A percentile compares a stretch with the other conserved stretches of the same genome.
phyloP scores from a whole-genome alignment of 2,797 vertebrate species.

The Myotis daubentonii region DNA sequence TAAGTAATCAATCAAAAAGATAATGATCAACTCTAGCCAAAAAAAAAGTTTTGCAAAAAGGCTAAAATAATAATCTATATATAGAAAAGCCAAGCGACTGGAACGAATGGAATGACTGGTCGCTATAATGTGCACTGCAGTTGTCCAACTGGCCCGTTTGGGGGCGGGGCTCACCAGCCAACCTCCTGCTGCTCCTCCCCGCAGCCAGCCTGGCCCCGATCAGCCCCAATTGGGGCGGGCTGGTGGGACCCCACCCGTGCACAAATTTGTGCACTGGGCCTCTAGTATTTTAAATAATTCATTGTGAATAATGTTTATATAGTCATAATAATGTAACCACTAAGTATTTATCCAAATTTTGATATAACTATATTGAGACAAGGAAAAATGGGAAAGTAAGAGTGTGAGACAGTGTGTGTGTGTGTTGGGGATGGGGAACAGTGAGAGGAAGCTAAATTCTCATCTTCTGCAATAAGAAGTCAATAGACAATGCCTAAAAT shows the following conservation, averaged over 20 bases:
- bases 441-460: not conserved
- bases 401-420: not conserved
- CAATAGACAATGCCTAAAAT: not conserved
- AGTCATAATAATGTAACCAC: not conserved
- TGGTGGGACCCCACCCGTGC: too few relatives aligned
- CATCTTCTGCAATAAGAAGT: not conserved
- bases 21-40: not conserved
- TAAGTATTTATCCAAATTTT: slow-evolving; percentile 7
- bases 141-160: too few relatives aligned
- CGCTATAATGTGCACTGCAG: too few relatives aligned
- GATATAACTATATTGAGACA: not conserved
- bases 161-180: too few relatives aligned
- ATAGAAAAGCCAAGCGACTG: too few relatives aligned
- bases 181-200: too few relatives aligned
- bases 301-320: not conserved
- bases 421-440: not conserved
- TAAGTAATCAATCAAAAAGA: slow-evolving; percentile 17
- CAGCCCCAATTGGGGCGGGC: too few relatives aligned
- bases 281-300: not conserved
- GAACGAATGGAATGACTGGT: too few relatives aligned
- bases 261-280: too few relatives aligned
- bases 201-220: too few relatives aligned
- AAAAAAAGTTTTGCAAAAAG: not conserved
- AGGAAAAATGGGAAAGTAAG: not conserved
- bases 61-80: not conserved